Evolutionary conservation across 2,888 invertebrate genomes (phyloP).

Genomic region (Acanthosepion lycidas): DNA sequence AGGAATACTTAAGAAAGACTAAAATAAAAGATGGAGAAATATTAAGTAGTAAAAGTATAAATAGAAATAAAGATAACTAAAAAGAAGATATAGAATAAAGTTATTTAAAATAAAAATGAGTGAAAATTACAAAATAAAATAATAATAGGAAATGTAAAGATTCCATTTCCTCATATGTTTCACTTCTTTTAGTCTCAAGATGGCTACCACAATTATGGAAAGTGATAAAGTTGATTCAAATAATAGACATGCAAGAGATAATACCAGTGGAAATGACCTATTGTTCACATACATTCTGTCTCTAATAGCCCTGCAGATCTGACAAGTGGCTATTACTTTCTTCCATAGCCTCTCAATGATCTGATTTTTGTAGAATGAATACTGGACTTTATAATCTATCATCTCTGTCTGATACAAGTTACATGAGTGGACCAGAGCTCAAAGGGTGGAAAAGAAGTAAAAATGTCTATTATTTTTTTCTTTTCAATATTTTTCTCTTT

Average conservation of each 20-base stretch:
- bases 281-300: not conserved
- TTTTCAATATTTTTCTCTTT: not conserved
- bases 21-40: not conserved
- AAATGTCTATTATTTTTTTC: not conserved
- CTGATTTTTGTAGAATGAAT: not conserved
- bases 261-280: not conserved
- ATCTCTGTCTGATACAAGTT: not conserved
- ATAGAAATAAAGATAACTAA: not conserved
- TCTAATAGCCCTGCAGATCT: not conserved
- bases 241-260: slow-evolving; percentile 17
- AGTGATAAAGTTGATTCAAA: slow-evolving; percentile 22
- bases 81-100: not conserved
- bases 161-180: not conserved
- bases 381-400: slow-evolving; percentile 8
- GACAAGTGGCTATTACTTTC: slow-evolving; percentile 14
- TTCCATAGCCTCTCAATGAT: not conserved
- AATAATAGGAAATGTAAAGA: not conserved
- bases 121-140: not conserved
- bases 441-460: not conserved
- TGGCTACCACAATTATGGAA: not conserved
- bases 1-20: not conserved
- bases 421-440: not conserved
- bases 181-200: not conserved
- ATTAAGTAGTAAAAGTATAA: not conserved
- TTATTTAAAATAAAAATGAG: not conserved